Conservation (phyloP, 2,113 vertebrate species). For the Puffinus mauretanicus region DNA sequence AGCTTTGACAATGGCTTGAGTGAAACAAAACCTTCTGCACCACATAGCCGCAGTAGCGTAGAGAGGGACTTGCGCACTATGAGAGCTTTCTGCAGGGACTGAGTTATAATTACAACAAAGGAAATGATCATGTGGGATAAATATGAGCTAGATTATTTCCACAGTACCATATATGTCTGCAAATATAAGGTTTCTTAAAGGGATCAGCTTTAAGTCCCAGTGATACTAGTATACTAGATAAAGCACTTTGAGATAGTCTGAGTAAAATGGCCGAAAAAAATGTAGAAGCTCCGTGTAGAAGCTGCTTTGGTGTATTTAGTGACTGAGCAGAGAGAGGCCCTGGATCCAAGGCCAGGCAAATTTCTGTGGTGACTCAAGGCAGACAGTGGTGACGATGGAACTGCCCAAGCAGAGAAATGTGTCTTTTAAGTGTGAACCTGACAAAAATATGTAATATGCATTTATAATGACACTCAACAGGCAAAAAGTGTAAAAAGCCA, state of each 20-base stretch:
- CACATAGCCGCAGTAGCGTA: fast-evolving
- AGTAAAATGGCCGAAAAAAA: background rate
- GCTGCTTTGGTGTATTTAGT: background rate
- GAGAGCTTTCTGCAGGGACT: background rate
- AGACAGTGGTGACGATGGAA: background rate
- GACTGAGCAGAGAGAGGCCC: background rate
- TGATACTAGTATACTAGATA: background rate
- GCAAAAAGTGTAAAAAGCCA: background rate
- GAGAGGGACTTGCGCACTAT: background rate
- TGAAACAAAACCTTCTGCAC: background rate
- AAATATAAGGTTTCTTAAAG: background rate
- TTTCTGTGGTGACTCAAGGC: background rate
- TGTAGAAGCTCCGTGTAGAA: background rate
- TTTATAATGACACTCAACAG: background rate
- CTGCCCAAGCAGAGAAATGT: background rate
- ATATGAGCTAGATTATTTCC: background rate
- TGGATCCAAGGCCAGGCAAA: background rate
- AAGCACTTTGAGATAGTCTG: background rate
- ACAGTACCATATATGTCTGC: background rate
- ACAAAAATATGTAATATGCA: background rate
- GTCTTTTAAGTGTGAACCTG: background rate
- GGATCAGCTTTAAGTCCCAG: background rate
- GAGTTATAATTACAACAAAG: background rate
- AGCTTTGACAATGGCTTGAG: background rate
- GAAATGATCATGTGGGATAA: background rate